Evolutionary conservation across 2,113 vertebrate genomes (phyloP).

Genomic region (Spilogale gracilis): DNA sequence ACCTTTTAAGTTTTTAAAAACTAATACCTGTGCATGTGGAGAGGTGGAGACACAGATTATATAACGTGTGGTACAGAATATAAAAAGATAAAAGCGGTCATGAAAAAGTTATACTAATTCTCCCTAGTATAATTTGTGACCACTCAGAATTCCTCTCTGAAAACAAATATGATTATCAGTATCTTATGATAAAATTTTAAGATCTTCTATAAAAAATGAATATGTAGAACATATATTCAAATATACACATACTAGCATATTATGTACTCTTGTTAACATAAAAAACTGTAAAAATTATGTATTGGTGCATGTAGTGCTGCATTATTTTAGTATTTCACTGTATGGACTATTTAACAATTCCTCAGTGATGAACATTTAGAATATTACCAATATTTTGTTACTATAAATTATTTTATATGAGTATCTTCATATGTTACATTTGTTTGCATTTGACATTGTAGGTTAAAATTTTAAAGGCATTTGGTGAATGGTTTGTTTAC

Average conservation of each 20-base stretch:
- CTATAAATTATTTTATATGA: not conserved
- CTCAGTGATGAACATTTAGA: not conserved
- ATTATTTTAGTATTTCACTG: not conserved
- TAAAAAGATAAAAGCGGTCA: not conserved
- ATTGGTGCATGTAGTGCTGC: not conserved
- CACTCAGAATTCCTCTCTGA: not conserved
- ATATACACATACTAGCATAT: not conserved
- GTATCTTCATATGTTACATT: not conserved
- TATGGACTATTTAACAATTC: not conserved
- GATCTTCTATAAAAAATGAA: not conserved
- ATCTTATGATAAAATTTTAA: not conserved
- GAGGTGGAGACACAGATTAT: not conserved
- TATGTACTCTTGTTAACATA: not conserved
- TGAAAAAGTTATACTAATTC: not conserved
- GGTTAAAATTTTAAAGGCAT: not conserved
- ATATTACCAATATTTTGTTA: not conserved
- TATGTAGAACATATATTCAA: not conserved
- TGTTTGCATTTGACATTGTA: not conserved
- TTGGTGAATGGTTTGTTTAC: not conserved
- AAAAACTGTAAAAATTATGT: not conserved
- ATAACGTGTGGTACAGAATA: not conserved
- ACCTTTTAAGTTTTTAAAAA: not conserved
- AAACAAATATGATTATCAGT: not conserved
- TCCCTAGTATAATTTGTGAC: no score
- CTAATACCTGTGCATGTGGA: not conserved